A percentile compares a stretch with the other conserved stretches of the same genome.
Evolutionary conservation across 2,113 vertebrate genomes (phyloP).

Genomic region (Nerophis lumbriciformis): DNA sequence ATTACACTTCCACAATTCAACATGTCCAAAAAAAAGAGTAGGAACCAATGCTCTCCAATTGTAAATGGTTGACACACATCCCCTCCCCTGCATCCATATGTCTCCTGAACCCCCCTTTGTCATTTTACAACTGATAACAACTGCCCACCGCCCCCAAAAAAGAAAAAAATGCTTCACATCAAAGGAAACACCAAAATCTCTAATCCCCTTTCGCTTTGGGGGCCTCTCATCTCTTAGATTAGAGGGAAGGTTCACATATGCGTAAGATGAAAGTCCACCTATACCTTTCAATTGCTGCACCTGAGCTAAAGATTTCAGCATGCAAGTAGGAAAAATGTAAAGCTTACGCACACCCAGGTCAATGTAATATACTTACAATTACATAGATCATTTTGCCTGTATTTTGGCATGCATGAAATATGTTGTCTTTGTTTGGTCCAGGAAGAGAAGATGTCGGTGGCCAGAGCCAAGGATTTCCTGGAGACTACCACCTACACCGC

Average conservation of each 20-base stretch:
- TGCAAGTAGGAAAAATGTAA: conserved; percentile 2
- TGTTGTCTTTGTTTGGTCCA: conserved; percentile 34
- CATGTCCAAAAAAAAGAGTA: not conserved
- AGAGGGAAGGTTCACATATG: conserved; percentile 57
- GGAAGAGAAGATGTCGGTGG: conserved; percentile 81
- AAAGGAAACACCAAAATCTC: conserved; percentile 45
- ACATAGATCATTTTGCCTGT: not conserved
- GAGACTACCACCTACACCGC: conserved; percentile 81
- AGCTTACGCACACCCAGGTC: not conserved
- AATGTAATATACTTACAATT: not conserved
- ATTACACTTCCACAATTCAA: too few species aligned
- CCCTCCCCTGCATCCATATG: conserved; percentile 24
- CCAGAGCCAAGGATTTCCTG: conserved; percentile 83
- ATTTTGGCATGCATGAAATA: not conserved
- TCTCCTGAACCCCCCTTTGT: conserved; percentile 6
- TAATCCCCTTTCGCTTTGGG: conserved; percentile 38
- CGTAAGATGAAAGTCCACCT: conserved; percentile 58
- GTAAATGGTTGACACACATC: conserved; percentile 22
- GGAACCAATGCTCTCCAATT: conserved; percentile 23
- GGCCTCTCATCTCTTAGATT: conserved; percentile 46
- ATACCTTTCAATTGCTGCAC: conserved; percentile 25
- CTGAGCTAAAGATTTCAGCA: conserved; percentile 8
- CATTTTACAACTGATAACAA: conserved; percentile 45
- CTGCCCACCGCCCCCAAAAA: not conserved
- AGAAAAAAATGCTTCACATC: conserved; percentile 38